Base-by-base conservation (phyloP, 2,113 vertebrate genomes). In the Agapornis roseicollis region DNA sequence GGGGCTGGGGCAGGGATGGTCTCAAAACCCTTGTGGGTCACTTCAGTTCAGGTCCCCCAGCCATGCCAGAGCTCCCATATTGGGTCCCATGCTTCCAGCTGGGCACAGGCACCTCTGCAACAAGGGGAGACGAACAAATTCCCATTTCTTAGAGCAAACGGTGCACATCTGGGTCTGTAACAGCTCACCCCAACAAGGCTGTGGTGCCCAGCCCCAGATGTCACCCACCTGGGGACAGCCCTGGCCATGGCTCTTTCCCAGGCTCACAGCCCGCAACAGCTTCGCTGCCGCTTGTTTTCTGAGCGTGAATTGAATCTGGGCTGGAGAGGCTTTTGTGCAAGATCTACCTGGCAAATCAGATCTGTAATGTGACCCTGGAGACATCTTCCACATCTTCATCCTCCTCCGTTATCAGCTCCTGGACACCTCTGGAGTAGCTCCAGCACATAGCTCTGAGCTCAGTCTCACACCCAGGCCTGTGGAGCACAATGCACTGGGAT, bases 151-250 rank as follows among this genome's bases (percentile, higher is more conserved):
- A 16, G 4, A 0, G 23, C 63, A 17, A 72, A 65, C 1, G 1
- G 39, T 0, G 0, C 19, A 4, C 4, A 12, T 58, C 64, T 1
- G 31, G 37, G 49, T 52, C 13, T 1, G 1, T 16, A 33, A n/a
- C 18, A 44, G 61, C 85, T 63, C 61, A 10, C 3, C 17, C 31
- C 0, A 0, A 4, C 11, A 6, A 25, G 11, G 81, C 27, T 50
- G 85, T 16, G 2, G 47, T 6, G 61, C 49, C 73, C 2, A 1
- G 16, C 13, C n/a, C 23, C 5, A 1, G 56, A 8, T 14, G 42
- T 72, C 79, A 80, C 88, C 66, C 39, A 2, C 42, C 0, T 11
- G 49, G 71, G 66, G 63, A 81, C 69, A 47, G 37, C 42, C 41
- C 58, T 2, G 22, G 49, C 86, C 55, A 42, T 0, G 1, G 20